These are phyloP conservation scores for Pseudotriccus pelzelni DNA, from an alignment of 2,797 vertebrate genomes.

Conservation along the genomic window DNA sequence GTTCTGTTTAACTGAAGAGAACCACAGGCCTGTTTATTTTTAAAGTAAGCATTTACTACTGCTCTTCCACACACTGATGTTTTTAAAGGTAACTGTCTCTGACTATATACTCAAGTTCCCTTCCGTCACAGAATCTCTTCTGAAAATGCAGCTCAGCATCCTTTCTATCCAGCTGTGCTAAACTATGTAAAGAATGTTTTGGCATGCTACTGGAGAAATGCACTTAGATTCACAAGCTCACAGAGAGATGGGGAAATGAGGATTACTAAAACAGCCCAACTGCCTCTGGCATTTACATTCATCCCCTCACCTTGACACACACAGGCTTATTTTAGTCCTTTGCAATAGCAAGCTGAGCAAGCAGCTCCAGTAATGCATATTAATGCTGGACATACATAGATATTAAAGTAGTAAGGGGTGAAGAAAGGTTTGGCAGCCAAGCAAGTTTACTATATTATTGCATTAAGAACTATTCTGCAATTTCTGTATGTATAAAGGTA, in stretches of 20 bases:
- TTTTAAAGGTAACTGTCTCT: neutral
- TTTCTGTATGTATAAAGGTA: neutral
- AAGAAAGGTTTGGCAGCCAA: neutral
- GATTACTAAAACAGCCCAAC: neutral
- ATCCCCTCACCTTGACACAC: neutral
- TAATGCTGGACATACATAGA: neutral
- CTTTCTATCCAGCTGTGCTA: neutral
- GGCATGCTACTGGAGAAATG: neutral
- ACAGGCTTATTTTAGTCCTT: constrained; percentile 1
- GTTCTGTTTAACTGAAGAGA: neutral
- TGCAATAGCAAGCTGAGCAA: neutral
- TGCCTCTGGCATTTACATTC: neutral
- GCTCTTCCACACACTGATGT: neutral
- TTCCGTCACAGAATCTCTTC: neutral
- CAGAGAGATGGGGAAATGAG: neutral
- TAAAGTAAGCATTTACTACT: neutral
- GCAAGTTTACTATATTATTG: neutral
- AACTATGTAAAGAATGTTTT: rapidly evolving
- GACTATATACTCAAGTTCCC: neutral
- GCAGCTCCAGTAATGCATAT: neutral
- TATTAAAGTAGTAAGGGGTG: neutral
- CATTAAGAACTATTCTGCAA: neutral
- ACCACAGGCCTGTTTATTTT: neutral
- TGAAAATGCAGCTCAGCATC: neutral
- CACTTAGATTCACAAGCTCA: neutral